These are phyloP conservation scores for Phalloptychus januarius DNA, from an alignment of 2,797 vertebrate genomes.

Conservation along the genomic window DNA sequence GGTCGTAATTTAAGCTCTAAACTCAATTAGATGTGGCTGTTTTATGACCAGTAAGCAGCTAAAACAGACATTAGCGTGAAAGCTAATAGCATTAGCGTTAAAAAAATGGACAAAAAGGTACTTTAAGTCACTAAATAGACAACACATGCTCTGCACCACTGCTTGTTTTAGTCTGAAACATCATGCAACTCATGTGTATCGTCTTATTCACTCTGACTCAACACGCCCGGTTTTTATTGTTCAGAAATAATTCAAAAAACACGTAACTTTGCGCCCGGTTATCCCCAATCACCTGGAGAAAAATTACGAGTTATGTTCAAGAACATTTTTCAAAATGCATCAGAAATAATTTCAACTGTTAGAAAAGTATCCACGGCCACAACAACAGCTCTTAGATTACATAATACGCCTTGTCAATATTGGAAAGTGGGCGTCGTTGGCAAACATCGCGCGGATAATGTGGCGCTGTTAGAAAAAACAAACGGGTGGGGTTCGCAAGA, in stretches of 20 bases:
- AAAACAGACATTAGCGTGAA: not conserved
- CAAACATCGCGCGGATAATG: constrained; percentile 46
- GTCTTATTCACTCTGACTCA: not conserved
- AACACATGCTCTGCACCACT: not conserved
- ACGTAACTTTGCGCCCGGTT: no score
- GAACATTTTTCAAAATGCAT: not conserved
- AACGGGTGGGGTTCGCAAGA: constrained; percentile 29
- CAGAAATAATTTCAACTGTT: not conserved
- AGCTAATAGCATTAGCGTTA: not conserved
- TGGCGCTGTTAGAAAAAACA: constrained; percentile 16
- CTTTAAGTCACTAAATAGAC: not conserved
- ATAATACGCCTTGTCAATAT: constrained; percentile 9
- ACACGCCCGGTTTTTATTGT: not conserved
- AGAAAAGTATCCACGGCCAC: constrained; percentile 6
- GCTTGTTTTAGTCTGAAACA: not conserved
- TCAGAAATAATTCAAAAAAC: not conserved
- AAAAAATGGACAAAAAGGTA: not conserved
- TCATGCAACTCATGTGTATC: not conserved
- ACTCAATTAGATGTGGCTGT: not conserved
- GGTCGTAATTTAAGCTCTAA: not conserved
- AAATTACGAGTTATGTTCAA: not conserved
- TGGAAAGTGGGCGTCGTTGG: constrained; percentile 19
- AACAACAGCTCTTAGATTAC: not conserved
- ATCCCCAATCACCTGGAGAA: not conserved
- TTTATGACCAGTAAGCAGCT: not conserved